Conservation (phyloP, 1,140 invertebrate genomes). For the Hetaerina americana region DNA sequence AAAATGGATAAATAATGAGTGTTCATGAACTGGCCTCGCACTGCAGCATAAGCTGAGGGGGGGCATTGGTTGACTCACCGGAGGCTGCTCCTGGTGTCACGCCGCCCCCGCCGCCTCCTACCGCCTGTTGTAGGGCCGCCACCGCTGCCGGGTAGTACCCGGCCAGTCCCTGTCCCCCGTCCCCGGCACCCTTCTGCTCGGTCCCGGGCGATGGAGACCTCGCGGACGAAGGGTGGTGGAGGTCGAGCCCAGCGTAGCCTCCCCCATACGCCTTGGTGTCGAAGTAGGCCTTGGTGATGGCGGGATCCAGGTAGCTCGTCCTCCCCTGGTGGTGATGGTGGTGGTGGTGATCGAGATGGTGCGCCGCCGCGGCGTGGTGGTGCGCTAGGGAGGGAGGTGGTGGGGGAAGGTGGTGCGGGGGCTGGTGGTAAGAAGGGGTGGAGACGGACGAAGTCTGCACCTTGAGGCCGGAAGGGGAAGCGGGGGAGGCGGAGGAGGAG, state of each 20-base stretch:
- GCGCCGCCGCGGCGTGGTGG: conserved; percentile 1
- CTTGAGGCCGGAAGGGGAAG: background rate
- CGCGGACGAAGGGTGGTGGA: conserved; percentile 2
- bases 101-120: background rate
- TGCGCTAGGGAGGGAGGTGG: conserved; percentile 14
- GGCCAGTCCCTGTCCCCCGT: conserved; percentile 36
- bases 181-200: conserved; percentile 37
- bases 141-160: conserved; percentile 43
- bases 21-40: too few relatives aligned
- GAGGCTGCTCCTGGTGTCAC: background rate
- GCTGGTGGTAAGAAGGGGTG: conserved; percentile 11
- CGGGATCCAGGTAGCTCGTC: conserved; percentile 40
- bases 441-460: conserved; percentile 3
- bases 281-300: conserved; percentile 63
- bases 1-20: too few relatives aligned
- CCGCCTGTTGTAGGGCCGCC: conserved; percentile 21
- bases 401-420: conserved; percentile 4
- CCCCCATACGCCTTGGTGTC: conserved; percentile 41
- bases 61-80: conserved; percentile 8
- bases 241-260: background rate
- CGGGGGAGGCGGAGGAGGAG: conserved; percentile 12
- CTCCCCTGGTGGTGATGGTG: background rate
- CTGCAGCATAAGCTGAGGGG: too few relatives aligned
- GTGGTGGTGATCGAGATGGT: background rate
- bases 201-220: conserved; percentile 15